Evolutionary conservation across 2,797 vertebrate genomes (phyloP), one percentile per base, ranked within the genome.

Genomic region (Borostomias antarcticus): DNA sequence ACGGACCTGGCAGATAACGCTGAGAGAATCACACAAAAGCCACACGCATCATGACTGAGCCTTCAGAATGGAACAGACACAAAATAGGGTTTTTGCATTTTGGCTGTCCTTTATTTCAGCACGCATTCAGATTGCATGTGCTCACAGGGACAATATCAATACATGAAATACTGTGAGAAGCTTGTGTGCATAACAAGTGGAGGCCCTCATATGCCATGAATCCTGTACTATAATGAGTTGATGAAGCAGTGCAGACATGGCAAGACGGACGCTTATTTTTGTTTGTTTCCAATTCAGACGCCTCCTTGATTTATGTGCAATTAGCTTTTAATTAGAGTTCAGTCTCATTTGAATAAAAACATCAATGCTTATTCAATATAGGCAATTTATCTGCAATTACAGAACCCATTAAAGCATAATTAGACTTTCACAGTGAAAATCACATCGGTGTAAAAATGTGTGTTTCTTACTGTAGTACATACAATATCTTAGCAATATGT

Each of bases 261-360:
- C 4, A 58, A 71, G 63, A 30, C 53, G 51, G 1, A 3, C 10
- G 61, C 28, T 78, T 82, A 54, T 80, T 82, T 82, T 80, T 78
- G 56, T 79, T 77, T 53, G 68, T 76, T 73, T 78, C 66, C 76
- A 74, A 74, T 69, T 73, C 59, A 53, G 69, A 75, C 58, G 29
- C 64, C 78, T 81, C 78, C 70, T 70, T 83, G 80, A 91, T 88
- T 90, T 79, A 88, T 83, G 78, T 83, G 73, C 86, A 88, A 85
- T 91, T 91, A 88, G 79, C 76, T 88, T 89, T 90, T 88, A 91
- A 91, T 89, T 85, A 86, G 80, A 82, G 89, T 89, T 92, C 84
- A 88, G 88, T 90, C 85, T 89, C 69, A 89, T 91, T 86, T 85
- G 83, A 88, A 91, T 91, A 75, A 73, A 88, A 91, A 86, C 78